Evolutionary conservation across 2,113 vertebrate species (phyloP), one percentile per base, ranked within the genome.

Genomic region (Cottus gobio): DNA sequence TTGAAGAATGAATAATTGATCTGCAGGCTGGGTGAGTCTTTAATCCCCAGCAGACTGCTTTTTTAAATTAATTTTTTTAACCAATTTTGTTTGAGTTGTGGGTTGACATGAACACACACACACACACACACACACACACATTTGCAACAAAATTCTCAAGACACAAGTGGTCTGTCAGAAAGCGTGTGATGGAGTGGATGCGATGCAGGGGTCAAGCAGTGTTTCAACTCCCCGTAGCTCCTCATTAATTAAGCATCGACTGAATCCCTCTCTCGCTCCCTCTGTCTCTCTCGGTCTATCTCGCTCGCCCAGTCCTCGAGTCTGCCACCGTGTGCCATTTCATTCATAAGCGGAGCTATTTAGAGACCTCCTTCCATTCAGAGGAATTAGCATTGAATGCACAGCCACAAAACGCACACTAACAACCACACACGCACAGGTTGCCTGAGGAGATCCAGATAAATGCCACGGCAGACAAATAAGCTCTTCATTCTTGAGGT

Each of bases 1-100:
- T 44, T 65, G 44, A 83, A n/a, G 24, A 37, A 87, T 37, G 30
- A 87, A 90, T 85, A 77, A 89, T 76, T 82, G 77, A 92, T 84
- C 74, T 69, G 37, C 75, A 80, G 67, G 61, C 3, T 30, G 37
- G 10, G 10, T 42, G 57, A 79, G 50, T 42, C 37, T 63, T 74
- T 52, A 71, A 62, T 54, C n/a, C 46, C 46, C n/a, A 4, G 52
- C 52, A 26, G n/a, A 56, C n/a, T 26, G 52, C 24, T 56, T 64
- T 64, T 64, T 62, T 36, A 56, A 26, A 26, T 2, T 30, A 37
- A 75, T 64, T 60, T 56, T 50, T 18, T 50, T 3, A 46, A 46
- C 52, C 15, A 50, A 44, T 15, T 15, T 15, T 44, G 6, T 44
- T 44, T 13, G 42, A 13, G 48, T 28, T 48, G 28, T 15, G 22